A percentile compares a stretch with the other conserved stretches of the same genome.
phyloP scores from a whole-genome alignment of 2,113 vertebrate genomes.

The Gopherus flavomarginatus region DNA sequence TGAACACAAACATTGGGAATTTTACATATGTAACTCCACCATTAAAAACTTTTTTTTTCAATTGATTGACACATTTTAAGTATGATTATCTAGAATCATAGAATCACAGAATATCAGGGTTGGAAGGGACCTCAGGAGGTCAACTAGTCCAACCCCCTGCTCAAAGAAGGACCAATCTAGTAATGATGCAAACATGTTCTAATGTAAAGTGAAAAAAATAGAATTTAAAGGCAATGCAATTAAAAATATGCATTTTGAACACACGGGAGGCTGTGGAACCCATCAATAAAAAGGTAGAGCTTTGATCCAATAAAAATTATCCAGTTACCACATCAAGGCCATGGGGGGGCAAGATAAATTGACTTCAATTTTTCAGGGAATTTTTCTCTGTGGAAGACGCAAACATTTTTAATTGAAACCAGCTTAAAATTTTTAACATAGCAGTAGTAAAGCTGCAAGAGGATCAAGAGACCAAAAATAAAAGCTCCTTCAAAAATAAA shows the following conservation, averaged over 20 bases:
- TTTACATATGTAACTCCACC: constrained; percentile 28
- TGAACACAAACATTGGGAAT: background rate
- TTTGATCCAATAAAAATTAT: constrained; percentile 33
- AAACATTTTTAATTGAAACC: constrained; percentile 3
- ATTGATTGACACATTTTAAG: background rate
- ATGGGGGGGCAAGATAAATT: background rate
- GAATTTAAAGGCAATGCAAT: background rate
- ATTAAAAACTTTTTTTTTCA: background rate
- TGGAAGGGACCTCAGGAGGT: too few relatives aligned
- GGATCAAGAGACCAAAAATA: background rate
- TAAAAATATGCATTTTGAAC: background rate
- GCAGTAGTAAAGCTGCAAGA: background rate
- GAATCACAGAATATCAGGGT: too few relatives aligned
- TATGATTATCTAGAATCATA: background rate
- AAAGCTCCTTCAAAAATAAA: background rate
- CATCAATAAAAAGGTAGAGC: background rate
- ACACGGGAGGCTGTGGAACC: background rate
- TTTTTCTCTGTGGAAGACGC: constrained; percentile 4
- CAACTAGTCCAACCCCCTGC: too few relatives aligned
- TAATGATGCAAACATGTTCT: background rate
- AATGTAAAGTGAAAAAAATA: background rate
- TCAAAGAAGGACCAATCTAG: background rate
- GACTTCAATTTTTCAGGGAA: constrained; percentile 14
- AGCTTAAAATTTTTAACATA: background rate
- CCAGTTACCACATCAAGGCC: background rate